Base-by-base conservation (phyloP, 2,888 invertebrate species). In the Odontocerum albicorne region DNA sequence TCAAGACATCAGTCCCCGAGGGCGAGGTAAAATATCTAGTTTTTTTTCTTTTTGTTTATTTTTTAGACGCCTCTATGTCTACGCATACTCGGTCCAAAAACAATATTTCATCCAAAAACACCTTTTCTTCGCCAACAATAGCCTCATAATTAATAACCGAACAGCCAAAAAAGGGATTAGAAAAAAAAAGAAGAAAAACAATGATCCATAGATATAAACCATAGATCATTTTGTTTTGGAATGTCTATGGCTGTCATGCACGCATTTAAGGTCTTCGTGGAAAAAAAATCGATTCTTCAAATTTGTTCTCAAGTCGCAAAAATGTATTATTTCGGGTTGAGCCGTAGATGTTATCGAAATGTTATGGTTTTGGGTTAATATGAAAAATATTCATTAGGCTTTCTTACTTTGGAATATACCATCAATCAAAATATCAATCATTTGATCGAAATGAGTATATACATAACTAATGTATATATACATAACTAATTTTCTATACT, bases 1-100 rank as follows among this genome's bases (percentile, higher is more conserved):
- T 38, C n/a, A n/a, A n/a, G n/a, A n/a, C n/a, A n/a, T n/a, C n/a
- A n/a, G 15, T 3, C 13, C 15, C 21, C 17, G 17, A 20, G 38
- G 38, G 47, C 27, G 36, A 17, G 27, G 16, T 22, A 47, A 47
- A 47, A 47, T 38, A 19, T 19, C 16, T 7, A n/a, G 32, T 40
- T 49, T 4, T 20, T 13, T 20, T 40, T 39, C 10, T 46, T 22
- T 10, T 22, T 53, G 54, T 54, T 54, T 54, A 47, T 50, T 20
- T 46, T 20, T 21, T 33, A 43, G 52, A 32, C 57, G 57, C 57
- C 57, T 44, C 43, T 42, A 33, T 52, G 57, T 57, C 57, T 57
- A 31, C 51, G 46, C 43, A 31, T 42, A 21, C 47, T 12, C 21
- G 36, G 35, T 15, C 40, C n/a, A 47, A 52, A 52, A 52, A 52